Evolutionary conservation across 2,888 invertebrate species (phyloP).

Genomic region (Drosophila gaucha): DNA sequence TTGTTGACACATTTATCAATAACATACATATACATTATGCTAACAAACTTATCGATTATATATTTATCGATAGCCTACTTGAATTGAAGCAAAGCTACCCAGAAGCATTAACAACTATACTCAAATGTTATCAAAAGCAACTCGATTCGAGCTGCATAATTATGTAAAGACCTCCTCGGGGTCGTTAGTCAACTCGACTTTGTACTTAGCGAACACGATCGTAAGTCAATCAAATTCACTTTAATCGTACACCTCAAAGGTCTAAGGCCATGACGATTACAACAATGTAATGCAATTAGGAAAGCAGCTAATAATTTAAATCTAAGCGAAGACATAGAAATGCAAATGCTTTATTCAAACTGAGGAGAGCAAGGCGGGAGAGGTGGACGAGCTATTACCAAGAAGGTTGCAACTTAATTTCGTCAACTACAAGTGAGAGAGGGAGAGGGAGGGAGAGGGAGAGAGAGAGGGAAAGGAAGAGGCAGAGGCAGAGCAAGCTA

Average conservation of each 20-base stretch:
- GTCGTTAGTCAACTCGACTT: neutral
- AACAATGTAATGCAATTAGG: constrained; percentile 40
- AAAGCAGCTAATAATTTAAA: constrained; percentile 13
- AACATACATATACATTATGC: neutral
- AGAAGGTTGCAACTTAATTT: constrained; percentile 57
- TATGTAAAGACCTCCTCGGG: neutral
- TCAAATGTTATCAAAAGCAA: neutral
- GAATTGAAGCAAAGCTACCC: no score
- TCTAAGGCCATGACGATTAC: neutral
- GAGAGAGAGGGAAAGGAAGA: neutral
- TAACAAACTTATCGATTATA: neutral
- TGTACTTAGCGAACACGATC: neutral
- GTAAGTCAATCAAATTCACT: neutral
- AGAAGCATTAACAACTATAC: no score
- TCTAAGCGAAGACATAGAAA: constrained; percentile 35
- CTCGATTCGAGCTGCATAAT: neutral
- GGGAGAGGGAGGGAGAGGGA: neutral
- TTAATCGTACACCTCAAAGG: neutral
- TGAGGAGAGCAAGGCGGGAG: accelerated
- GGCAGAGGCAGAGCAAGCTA: constrained; percentile 23
- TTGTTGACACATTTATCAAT: no score
- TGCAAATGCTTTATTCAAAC: constrained; percentile 30
- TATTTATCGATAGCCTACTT: no score
- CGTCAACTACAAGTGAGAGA: constrained; percentile 37
- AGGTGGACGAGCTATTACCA: neutral